Conservation (phyloP, 2,113 vertebrate genomes). For the Erythrocercus mccallii region DNA sequence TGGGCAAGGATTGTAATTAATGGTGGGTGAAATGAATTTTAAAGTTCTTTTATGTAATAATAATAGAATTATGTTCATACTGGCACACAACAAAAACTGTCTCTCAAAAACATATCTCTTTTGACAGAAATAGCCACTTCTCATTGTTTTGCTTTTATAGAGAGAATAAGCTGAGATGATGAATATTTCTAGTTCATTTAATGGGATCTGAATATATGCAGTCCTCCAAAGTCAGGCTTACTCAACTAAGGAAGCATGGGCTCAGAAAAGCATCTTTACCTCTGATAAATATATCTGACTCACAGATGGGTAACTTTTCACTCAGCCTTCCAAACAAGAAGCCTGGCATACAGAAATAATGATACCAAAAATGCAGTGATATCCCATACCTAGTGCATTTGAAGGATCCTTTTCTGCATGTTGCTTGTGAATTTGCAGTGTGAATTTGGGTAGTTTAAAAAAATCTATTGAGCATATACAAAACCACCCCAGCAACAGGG, state of each 20-base stretch:
- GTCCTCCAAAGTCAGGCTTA: background rate
- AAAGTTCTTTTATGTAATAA: background rate
- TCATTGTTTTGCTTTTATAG: background rate
- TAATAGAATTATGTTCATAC: background rate
- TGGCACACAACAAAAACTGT: background rate
- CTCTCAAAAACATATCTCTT: background rate
- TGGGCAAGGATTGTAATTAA: background rate
- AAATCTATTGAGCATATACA: background rate
- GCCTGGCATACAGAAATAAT: background rate
- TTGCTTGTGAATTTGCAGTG: background rate
- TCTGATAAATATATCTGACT: background rate
- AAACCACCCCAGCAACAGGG: background rate
- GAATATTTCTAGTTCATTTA: background rate
- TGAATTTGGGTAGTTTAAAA: background rate
- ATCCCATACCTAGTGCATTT: background rate
- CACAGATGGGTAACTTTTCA: background rate
- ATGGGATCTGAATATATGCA: background rate
- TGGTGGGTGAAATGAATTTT: background rate
- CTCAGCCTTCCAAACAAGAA: background rate
- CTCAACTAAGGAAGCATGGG: background rate
- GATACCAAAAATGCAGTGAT: background rate
- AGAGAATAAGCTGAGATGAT: background rate
- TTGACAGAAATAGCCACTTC: background rate
- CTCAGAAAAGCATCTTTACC: background rate
- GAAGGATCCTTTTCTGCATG: background rate